phyloP scores from a whole-genome alignment of 1,140 invertebrate genomes.

The Lasaia peninsularis region DNA sequence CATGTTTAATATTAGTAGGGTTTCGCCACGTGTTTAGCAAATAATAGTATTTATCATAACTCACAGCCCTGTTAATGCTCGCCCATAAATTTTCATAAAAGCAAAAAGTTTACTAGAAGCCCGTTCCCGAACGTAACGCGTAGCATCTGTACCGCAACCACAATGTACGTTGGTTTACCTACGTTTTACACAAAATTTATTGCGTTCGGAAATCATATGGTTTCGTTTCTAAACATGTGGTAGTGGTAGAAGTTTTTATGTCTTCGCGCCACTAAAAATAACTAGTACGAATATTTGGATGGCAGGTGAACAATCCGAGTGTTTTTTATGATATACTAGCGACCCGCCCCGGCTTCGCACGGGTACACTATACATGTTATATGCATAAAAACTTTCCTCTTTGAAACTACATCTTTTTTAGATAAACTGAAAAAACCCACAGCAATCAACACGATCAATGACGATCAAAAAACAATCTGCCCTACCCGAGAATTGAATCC shows the following conservation, averaged over 20 bases:
- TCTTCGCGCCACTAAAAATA: not conserved
- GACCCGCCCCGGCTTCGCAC: no score
- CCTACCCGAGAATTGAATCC: no score
- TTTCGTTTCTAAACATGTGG: not conserved
- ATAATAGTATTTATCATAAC: not conserved
- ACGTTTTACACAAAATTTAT: conserved; percentile 5
- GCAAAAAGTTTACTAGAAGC: not conserved
- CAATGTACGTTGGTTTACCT: not conserved
- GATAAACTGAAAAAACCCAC: no score
- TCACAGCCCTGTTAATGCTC: not conserved
- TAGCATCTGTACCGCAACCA: conserved; percentile 1
- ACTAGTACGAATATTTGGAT: not conserved
- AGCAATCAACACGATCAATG: not conserved
- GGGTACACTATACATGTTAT: no score
- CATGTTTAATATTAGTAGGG: no score
- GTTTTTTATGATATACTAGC: not conserved
- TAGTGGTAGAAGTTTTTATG: conserved; percentile 1
- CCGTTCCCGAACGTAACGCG: not conserved
- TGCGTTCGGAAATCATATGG: not conserved
- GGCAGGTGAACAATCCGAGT: not conserved
- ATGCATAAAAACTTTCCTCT: no score
- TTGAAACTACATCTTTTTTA: no score
- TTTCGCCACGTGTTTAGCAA: no score
- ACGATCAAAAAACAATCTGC: not conserved
- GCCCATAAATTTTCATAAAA: conserved; percentile 1